phyloP scores from a whole-genome alignment of 2,888 invertebrate genomes.

The Mellilla xanthometata region DNA sequence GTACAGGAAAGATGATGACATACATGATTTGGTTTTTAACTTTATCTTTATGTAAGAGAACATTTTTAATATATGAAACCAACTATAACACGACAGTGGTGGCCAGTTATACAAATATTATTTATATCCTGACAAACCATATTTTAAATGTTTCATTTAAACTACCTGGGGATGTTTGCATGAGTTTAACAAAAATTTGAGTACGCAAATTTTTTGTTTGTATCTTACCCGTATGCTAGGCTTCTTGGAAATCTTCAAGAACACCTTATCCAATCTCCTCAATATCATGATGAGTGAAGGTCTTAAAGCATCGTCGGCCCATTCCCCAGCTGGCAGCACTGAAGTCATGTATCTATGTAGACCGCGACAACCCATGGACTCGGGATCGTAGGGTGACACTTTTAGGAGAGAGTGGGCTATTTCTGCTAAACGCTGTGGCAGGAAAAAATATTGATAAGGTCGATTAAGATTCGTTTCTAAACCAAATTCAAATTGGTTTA shows the following conservation, averaged over 20 bases:
- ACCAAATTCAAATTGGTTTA: no score
- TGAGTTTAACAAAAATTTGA: no score
- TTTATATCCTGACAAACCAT: no score
- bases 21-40: no score
- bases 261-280: conserved; percentile 96
- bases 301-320: conserved; percentile 95
- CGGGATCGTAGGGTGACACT: conserved; percentile 98
- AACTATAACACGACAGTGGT: no score
- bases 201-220: no score
- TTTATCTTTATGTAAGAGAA: no score
- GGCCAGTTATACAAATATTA: no score
- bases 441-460: not conserved
- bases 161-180: no score
- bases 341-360: conserved; percentile 96
- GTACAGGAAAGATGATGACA: no score
- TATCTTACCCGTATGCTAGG: conserved; percentile 89
- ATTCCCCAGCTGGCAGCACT: conserved; percentile 96
- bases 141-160: no score
- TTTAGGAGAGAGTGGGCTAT: conserved; percentile 98
- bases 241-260: conserved; percentile 98
- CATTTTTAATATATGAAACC: no score
- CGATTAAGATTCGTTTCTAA: not conserved
- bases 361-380: conserved; percentile 97
- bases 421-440: conserved; percentile 93
- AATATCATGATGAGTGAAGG: conserved; percentile 96